These are phyloP conservation scores for Drosophila dunni DNA, from an alignment of 1,140 invertebrate genomes.

Conservation along the genomic window DNA sequence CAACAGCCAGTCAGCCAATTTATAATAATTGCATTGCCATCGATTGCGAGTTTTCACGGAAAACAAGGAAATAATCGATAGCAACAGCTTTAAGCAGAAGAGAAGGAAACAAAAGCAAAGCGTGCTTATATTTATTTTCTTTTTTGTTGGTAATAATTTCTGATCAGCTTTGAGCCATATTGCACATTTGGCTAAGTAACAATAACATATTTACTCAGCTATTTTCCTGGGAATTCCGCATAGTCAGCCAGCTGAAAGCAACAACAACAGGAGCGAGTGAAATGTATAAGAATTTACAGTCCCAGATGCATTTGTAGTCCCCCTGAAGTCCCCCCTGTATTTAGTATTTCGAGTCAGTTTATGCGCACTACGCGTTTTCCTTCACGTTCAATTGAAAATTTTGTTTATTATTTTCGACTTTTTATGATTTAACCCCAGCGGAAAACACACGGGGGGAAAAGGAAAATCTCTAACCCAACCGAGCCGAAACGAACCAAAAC, in stretches of 20 bases:
- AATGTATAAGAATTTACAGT: too few species aligned
- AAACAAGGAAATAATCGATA: background rate
- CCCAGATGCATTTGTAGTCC: background rate
- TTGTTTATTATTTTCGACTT: slow-evolving; percentile 81
- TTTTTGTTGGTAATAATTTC: slow-evolving; percentile 46
- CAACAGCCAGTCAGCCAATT: slow-evolving; percentile 16
- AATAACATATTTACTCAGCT: slow-evolving; percentile 60
- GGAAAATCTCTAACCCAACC: slow-evolving; percentile 1
- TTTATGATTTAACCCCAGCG: slow-evolving; percentile 80
- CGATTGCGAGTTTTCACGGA: slow-evolving; percentile 1
- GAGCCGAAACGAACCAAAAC: background rate
- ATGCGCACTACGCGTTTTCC: slow-evolving; percentile 76
- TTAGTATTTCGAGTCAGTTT: slow-evolving; percentile 64
- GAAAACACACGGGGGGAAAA: slow-evolving; percentile 9
- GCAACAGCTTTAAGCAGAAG: background rate
- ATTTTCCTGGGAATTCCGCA: slow-evolving; percentile 64
- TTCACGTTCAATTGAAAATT: slow-evolving; percentile 81
- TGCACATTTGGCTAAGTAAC: background rate
- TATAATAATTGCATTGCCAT: slow-evolving; percentile 8
- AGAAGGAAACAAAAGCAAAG: too few species aligned
- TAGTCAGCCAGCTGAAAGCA: slow-evolving; percentile 37
- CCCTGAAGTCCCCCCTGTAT: background rate
- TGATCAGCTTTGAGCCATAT: background rate
- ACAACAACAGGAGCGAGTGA: background rate
- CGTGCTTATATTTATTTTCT: slow-evolving; percentile 22